These are phyloP conservation scores for Lytechinus pictus DNA, from an alignment of 35 echinoderm and acorn worm genomes.

Conservation along the genomic window DNA sequence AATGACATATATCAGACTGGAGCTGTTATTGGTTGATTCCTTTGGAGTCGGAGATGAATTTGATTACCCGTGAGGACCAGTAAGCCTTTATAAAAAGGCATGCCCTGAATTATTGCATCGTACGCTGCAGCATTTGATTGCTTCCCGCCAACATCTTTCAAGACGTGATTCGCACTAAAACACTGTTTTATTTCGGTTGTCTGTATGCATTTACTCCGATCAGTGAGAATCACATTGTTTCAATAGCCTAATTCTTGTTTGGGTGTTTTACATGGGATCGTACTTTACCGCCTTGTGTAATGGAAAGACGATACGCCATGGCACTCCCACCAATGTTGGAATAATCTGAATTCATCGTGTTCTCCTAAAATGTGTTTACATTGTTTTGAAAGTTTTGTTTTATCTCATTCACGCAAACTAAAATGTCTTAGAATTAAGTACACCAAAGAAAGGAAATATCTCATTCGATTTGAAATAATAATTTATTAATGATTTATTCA, in stretches of 20 bases:
- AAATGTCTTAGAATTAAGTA: no score
- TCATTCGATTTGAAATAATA: no score
- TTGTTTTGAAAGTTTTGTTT: no score
- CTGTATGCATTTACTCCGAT: neutral
- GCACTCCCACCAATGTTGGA: no score
- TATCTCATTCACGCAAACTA: no score
- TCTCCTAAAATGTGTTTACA: no score
- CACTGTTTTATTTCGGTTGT: neutral
- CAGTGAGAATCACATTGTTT: neutral
- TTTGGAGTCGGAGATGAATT: neutral
- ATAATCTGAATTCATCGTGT: no score
- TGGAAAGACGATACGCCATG: no score
- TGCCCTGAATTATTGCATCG: neutral
- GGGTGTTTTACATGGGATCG: neutral
- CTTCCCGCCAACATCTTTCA: neutral
- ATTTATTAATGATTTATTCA: no score
- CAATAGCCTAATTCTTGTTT: neutral
- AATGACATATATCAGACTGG: slow-evolving; percentile 3
- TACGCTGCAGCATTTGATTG: neutral
- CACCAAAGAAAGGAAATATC: no score
- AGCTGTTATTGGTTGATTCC: neutral
- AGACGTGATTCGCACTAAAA: neutral
- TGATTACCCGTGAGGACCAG: neutral
- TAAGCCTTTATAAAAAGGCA: neutral
- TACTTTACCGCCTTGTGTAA: neutral